Evolutionary conservation across 2,888 invertebrate species (phyloP).

Genomic region (Rhopalosiphum nymphaeae): DNA sequence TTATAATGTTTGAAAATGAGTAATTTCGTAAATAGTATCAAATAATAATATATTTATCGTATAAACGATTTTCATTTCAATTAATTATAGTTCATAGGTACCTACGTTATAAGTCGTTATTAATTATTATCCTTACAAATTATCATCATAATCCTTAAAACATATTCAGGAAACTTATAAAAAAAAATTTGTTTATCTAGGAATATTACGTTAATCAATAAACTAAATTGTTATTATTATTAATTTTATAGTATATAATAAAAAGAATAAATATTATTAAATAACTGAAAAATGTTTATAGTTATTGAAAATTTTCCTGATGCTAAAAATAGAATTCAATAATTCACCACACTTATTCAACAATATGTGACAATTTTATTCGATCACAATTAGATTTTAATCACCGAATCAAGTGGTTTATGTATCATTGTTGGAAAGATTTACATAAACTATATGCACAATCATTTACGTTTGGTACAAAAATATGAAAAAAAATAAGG

Average conservation of each 20-base stretch:
- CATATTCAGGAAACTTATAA: neutral
- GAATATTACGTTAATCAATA: neutral
- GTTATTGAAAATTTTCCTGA: no score
- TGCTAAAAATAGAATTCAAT: no score
- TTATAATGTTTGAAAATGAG: neutral
- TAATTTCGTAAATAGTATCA: slow-evolving; percentile 24
- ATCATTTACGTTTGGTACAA: no score
- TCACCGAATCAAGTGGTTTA: no score
- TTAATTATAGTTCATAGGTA: neutral
- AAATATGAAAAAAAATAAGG: no score
- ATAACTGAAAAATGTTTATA: no score
- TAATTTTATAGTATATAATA: neutral
- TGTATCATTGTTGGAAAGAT: no score
- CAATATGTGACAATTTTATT: no score
- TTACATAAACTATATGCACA: no score
- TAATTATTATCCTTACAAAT: neutral
- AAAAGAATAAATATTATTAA: no score
- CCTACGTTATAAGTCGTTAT: neutral
- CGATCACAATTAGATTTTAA: no score
- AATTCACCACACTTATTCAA: no score
- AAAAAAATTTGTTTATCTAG: neutral
- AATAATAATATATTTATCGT: neutral
- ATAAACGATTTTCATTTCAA: neutral
- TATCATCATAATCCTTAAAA: neutral
- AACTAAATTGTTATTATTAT: neutral